Evolutionary conservation across 2,888 invertebrate species (phyloP), one percentile per base, ranked within the genome.

Genomic region (Hymenopus coronatus): DNA sequence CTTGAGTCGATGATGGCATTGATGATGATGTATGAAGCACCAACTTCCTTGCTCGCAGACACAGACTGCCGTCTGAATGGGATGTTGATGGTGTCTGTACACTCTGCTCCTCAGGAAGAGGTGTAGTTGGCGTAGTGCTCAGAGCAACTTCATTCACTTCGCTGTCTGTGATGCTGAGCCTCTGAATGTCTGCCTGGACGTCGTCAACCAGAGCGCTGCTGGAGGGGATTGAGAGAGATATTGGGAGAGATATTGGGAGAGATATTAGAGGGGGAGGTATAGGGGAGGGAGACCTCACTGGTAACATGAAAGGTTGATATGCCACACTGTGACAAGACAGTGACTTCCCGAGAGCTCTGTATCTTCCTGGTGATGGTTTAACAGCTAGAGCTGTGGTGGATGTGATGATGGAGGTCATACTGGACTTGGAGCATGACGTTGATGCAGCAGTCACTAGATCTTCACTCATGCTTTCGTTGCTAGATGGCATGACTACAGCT

Each of bases 401-500:
- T 30, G 28, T 87, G n/a, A 25, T 82, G 30, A 82, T 33, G 15
- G 82, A 30, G 82, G 87, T 33, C 82, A 25, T 82, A 82, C 54
- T 87, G 6, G 82, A 82, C 27, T 81, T 87, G 3, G 33, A 33
- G 33, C 33, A 30, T 15, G 82, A 33, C 14, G 33, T 12, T 82
- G 82, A 20, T 82, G 28, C 33, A 6, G 28, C 25, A 30, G 33
- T 82, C 82, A 40, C 82, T 87, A 82, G 87, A 33, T 87, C 87
- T 33, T 87, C 82, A 20, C 30, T 82, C 25, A 28, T 81, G 20
- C 27, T 54, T 14, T 87, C 87, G n/a, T 33, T 33, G 15, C 87
- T 70, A 33, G 33, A 30, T 8, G 87, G 81, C 82, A 82, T 82
- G n/a, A 89, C 82, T 12, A 88, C 89, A 27, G 95, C 94, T 0